Evolutionary conservation across 2,113 vertebrate genomes (phyloP), one percentile per base, ranked within the genome.

Genomic region (Triplophysa tibetana): DNA sequence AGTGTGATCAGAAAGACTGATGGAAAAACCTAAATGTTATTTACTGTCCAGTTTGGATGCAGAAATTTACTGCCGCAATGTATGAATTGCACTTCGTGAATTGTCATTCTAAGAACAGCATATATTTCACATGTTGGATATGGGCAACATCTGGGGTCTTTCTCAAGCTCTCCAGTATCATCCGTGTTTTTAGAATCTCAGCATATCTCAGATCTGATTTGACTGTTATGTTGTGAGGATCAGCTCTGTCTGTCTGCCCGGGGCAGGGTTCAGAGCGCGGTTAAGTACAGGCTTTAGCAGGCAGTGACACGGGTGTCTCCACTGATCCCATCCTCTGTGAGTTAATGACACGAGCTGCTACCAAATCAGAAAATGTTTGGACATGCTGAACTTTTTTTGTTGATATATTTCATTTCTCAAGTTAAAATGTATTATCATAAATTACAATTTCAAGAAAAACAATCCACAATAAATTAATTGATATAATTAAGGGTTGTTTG

Each of bases 181-280:
- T 19, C 38, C 26, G 41, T 26, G 21, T 45, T 11, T 74, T 73
- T 29, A 41, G 21, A 61, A 45, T 74, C 70, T 10, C 29, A 45
- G 33, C 38, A 74, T 33, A 33, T 74, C 70, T 61, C 70, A 63
- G 62, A 75, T 48, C 21, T 75, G 45, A 62, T 75, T 63, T 48
- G 16, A 61, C 14, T 50, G 19, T 75, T 63, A 48, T 19, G 21
- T 41, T 26, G 58, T 75, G 14, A 19, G 72, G 38, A 75, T 26
- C 4, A 19, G 70, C 10, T 14, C 13, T 61, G 70, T 12, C 70
- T 74, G 70, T 74, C 33, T 48, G 72, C 72, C 72, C 2, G 38
- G 58, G 58, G 72, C 23, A 75, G 58, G 38, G 72, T 75, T 62
- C 58, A 75, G 38, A 26, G 5, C 72, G 19, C 26, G 58, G 41